Evolutionary conservation across 23 tunicate genomes (phyloP), one percentile per base, ranked within the genome.

Genomic region (Pegea sp.): DNA sequence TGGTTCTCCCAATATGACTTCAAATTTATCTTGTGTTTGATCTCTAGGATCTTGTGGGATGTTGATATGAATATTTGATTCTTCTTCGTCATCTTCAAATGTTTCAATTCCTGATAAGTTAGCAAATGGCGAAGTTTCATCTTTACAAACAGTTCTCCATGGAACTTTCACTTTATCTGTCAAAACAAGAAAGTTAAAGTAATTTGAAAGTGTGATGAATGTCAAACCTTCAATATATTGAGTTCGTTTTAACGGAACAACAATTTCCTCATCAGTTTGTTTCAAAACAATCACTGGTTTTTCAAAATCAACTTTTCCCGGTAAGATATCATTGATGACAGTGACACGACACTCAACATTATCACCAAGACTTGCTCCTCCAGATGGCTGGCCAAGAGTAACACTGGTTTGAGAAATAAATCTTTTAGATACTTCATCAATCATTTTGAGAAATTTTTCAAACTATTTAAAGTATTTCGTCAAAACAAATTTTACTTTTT

Each of bases 121-220:
- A 33, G 34, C 49, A 43, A 29, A 84, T 3, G 68, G 71, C 5
- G 95, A 74, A n/a, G 33, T 66, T 13, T 62, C 52, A 34, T 61
- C 44, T 4, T 32, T 55, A 22, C 66, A 27, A 43, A 11, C 56
- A 24, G 72, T 58, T 25, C 44, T 74, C 95, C 95, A 84, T n/a
- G 95, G 72, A 3, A 84, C 76, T 3, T 77, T 72, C 13, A 84
- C 70, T 61, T 70, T 72, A 31, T 77, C 95, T 81, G 62, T 38
- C 13, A 8, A 38, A 38, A 38, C 11, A 38, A 38, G 16, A 38
- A 16, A 8, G 11, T 8, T 8, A 11, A 8, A 16, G 46, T 38
- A 38, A 38, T 38, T 11, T 38, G 11, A 38, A 11, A 8, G 11
- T 38, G 11, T 38, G 11, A 8, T 38, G 16, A 38, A 8, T 38